Conservation (phyloP, 2,888 invertebrate genomes). For the Melipona bicolor region DNA sequence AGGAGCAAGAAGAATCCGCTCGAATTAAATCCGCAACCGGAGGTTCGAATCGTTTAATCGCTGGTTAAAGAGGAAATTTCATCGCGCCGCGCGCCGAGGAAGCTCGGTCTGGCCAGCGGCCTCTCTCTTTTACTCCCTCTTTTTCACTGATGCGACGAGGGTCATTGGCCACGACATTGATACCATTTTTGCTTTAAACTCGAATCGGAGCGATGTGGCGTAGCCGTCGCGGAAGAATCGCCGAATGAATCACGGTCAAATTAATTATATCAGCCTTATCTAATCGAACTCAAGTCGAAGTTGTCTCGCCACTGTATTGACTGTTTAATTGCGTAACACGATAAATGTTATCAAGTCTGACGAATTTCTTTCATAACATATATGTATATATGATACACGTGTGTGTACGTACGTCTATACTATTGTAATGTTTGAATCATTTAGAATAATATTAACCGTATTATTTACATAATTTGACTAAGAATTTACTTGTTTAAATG, state of each 20-base stretch:
- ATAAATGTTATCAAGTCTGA: neutral
- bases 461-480: too few species aligned
- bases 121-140: slow-evolving; percentile 16
- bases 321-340: neutral
- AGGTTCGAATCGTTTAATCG: slow-evolving; percentile 31
- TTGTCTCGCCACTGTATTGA: neutral
- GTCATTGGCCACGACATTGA: slow-evolving; percentile 57
- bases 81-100: slow-evolving; percentile 11
- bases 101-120: slow-evolving; percentile 12
- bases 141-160: slow-evolving; percentile 9
- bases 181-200: slow-evolving; percentile 15
- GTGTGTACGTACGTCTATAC: neutral
- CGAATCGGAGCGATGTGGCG: neutral
- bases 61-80: slow-evolving; percentile 43
- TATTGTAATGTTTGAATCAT: too few species aligned
- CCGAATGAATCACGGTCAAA: slow-evolving; percentile 18
- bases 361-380: neutral
- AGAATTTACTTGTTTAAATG: too few species aligned
- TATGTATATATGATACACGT: too few species aligned
- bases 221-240: neutral
- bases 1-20: slow-evolving; percentile 19
- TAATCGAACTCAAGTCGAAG: neutral
- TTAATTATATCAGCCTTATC: slow-evolving; percentile 3
- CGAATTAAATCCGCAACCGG: slow-evolving; percentile 24
- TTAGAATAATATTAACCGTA: too few species aligned